Evolutionary conservation across 2,888 invertebrate genomes (phyloP).

Genomic region (Phasia obesa): DNA sequence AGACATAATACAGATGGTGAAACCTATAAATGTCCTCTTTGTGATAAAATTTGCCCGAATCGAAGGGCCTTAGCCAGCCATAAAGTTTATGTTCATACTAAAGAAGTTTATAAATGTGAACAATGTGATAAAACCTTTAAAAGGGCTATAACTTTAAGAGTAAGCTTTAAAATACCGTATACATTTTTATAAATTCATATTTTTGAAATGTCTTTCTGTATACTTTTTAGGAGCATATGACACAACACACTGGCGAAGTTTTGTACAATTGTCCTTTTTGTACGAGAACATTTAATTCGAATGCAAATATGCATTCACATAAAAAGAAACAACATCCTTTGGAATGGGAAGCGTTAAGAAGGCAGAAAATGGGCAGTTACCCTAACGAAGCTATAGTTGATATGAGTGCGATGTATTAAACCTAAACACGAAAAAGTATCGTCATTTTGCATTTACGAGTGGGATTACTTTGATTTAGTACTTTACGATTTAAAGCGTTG

Average conservation of each 20-base stretch:
- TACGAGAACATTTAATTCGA: constrained; percentile 81
- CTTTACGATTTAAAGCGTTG: too few relatives aligned
- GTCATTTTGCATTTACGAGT: too few relatives aligned
- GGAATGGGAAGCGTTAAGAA: constrained; percentile 74
- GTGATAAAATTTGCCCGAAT: constrained; percentile 80
- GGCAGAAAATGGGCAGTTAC: constrained; percentile 73
- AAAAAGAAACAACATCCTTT: constrained; percentile 80
- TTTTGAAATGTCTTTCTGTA: neutral
- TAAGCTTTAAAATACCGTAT: constrained; percentile 50
- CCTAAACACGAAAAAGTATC: too few relatives aligned
- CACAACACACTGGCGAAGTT: too few relatives aligned
- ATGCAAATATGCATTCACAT: constrained; percentile 82
- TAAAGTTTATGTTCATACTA: constrained; percentile 80
- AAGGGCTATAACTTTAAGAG: constrained; percentile 80
- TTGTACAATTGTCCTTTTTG: constrained; percentile 81
- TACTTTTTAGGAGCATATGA: constrained; percentile 80
- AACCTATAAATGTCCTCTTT: constrained; percentile 75
- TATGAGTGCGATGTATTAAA: too few relatives aligned
- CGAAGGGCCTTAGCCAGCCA: constrained; percentile 80
- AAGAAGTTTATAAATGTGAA: constrained; percentile 77
- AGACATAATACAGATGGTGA: constrained; percentile 77
- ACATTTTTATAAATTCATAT: too few relatives aligned
- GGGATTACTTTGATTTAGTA: too few relatives aligned
- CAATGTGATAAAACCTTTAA: constrained; percentile 82
- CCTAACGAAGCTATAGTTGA: neutral